phyloP scores from a whole-genome alignment of 2,888 invertebrate genomes.

The Eulithis testata region DNA sequence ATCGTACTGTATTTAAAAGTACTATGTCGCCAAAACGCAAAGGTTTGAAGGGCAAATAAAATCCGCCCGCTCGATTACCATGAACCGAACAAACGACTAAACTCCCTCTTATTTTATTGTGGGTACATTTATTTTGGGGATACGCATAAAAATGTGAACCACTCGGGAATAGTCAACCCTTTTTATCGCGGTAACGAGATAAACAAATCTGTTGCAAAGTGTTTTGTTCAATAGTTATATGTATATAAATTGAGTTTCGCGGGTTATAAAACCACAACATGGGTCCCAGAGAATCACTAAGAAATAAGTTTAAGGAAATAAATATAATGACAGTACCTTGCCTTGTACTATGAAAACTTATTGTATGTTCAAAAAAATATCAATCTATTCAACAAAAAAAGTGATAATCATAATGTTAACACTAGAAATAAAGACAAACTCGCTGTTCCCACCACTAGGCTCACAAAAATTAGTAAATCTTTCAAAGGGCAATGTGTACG shows the following conservation, averaged over 20 bases:
- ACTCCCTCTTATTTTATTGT: conserved; percentile 39
- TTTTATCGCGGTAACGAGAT: neutral
- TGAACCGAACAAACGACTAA: conserved; percentile 43
- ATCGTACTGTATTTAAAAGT: neutral
- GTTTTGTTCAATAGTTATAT: neutral
- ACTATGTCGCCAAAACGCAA: conserved; percentile 15
- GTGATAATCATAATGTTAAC: too few relatives aligned
- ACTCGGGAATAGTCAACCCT: conserved; percentile 8
- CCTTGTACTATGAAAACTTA: too few relatives aligned
- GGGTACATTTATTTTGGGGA: conserved; percentile 28
- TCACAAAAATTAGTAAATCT: too few relatives aligned
- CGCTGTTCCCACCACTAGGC: too few relatives aligned
- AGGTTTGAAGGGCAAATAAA: conserved; percentile 32
- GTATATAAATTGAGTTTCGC: neutral
- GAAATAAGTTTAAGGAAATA: too few relatives aligned
- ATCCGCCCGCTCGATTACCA: conserved; percentile 41
- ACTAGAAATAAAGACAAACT: too few relatives aligned
- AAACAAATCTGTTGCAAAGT: conserved; percentile 1
- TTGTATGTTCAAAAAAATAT: too few relatives aligned
- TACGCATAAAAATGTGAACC: conserved; percentile 14
- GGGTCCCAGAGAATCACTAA: too few relatives aligned
- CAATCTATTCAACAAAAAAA: too few relatives aligned
- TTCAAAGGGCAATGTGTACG: too few relatives aligned
- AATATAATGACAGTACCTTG: too few relatives aligned
- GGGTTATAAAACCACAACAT: too few relatives aligned